phyloP scores from a whole-genome alignment of 2,113 vertebrate genomes.

The Nibea coibor region DNA sequence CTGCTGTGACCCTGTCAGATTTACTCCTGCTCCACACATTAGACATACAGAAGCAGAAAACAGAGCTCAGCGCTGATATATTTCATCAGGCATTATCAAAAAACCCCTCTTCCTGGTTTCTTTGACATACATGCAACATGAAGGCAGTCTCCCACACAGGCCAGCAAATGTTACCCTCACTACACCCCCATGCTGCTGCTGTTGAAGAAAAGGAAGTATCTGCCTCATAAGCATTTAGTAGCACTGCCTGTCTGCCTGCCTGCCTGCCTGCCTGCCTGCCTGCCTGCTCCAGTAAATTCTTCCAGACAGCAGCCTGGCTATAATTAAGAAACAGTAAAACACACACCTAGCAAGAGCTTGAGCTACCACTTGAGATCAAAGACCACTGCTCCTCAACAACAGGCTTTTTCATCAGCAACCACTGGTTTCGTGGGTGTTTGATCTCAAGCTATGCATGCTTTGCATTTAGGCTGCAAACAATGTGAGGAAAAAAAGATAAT shows the following conservation, averaged over 20 bases:
- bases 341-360: slow-evolving; percentile 69
- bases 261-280: slow-evolving; percentile 36
- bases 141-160: slow-evolving; percentile 44
- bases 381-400: slow-evolving; percentile 54
- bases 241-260: slow-evolving; percentile 41
- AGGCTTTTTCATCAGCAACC: slow-evolving; percentile 68
- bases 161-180: slow-evolving; percentile 38
- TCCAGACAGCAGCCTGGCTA: slow-evolving; percentile 77
- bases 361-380: slow-evolving; percentile 80
- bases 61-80: neutral
- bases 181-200: slow-evolving; percentile 20
- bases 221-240: slow-evolving; percentile 69
- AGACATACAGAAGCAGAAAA: neutral
- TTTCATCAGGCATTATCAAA: slow-evolving; percentile 1
- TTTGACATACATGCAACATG: slow-evolving; percentile 50
- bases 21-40: neutral
- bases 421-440: slow-evolving; percentile 58
- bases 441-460: slow-evolving; percentile 38
- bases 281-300: slow-evolving; percentile 71
- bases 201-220: slow-evolving; percentile 61
- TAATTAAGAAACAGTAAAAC: slow-evolving; percentile 83
- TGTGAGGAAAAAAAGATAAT: neutral
- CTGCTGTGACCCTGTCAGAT: neutral
- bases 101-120: slow-evolving; percentile 19
- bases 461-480: slow-evolving; percentile 20